These are phyloP conservation scores for Mactra quadrangularis DNA, from an alignment of 1,140 invertebrate species.

Conservation along the genomic window DNA sequence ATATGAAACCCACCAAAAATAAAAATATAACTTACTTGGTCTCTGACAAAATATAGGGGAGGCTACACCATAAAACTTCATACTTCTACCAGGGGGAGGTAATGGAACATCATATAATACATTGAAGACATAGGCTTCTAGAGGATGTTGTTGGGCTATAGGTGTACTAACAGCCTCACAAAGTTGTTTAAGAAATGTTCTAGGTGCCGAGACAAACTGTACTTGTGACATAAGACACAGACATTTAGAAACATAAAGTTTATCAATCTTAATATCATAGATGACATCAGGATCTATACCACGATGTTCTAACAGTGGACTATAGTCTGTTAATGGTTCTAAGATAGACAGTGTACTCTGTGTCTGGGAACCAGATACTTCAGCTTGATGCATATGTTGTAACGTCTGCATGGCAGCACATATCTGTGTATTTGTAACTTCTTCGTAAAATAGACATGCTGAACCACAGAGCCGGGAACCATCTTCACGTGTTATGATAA, in stretches of 20 bases:
- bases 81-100: slow-evolving; percentile 93
- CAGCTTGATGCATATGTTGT: slow-evolving; percentile 96
- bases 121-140: slow-evolving; percentile 98
- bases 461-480: slow-evolving; percentile 97
- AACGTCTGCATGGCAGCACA: slow-evolving; percentile 97
- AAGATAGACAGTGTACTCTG: slow-evolving; percentile 55
- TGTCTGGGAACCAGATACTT: slow-evolving; percentile 85
- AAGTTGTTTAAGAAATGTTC: slow-evolving; percentile 75
- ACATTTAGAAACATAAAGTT: slow-evolving; percentile 97
- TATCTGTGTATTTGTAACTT: slow-evolving; percentile 95
- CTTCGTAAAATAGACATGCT: slow-evolving; percentile 97
- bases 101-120: slow-evolving; percentile 96
- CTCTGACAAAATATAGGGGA: slow-evolving; percentile 83
- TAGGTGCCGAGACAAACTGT: slow-evolving; percentile 90
- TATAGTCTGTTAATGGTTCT: slow-evolving; percentile 63
- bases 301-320: slow-evolving; percentile 68
- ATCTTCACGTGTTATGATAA: slow-evolving; percentile 98
- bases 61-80: slow-evolving; percentile 89
- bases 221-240: slow-evolving; percentile 94
- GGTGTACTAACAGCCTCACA: slow-evolving; percentile 82
- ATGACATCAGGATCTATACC: slow-evolving; percentile 59
- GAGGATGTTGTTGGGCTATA: slow-evolving; percentile 78
- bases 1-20: too few species aligned
- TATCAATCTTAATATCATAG: slow-evolving; percentile 97
- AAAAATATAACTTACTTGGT: slow-evolving; percentile 81